Conservation (phyloP, 2,888 invertebrate species). For the Ochropleura plecta region DNA sequence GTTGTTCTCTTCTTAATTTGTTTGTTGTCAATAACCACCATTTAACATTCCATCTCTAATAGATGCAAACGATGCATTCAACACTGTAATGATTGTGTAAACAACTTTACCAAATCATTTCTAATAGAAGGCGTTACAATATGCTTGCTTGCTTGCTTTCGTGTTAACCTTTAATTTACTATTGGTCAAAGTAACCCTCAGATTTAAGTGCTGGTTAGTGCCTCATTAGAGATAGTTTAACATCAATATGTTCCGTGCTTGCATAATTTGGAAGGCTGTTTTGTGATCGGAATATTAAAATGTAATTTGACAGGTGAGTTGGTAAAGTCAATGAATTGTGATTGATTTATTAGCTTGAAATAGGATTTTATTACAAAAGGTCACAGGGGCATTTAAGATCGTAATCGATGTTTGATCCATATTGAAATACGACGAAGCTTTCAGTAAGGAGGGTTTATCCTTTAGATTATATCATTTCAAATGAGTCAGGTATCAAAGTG, state of each 20-base stretch:
- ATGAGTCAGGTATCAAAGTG: background rate
- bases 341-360: conserved; percentile 13
- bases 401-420: conserved; percentile 13
- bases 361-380: conserved; percentile 5
- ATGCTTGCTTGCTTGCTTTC: conserved; percentile 53
- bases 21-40: conserved; percentile 38
- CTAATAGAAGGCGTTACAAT: conserved; percentile 43
- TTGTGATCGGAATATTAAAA: conserved; percentile 37
- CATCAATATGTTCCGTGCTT: conserved; percentile 41
- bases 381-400: background rate
- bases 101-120: conserved; percentile 48
- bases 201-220: conserved; percentile 55
- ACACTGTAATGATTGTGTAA: conserved; percentile 45
- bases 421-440: background rate
- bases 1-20: conserved; percentile 4
- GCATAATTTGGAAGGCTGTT: conserved; percentile 38
- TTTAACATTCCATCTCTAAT: conserved; percentile 55
- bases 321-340: conserved; percentile 6
- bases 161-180: conserved; percentile 64
- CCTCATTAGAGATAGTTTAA: conserved; percentile 59
- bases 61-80: conserved; percentile 41
- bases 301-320: conserved; percentile 18
- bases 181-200: conserved; percentile 64
- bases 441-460: too few relatives aligned
- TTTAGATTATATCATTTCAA: background rate